Evolutionary conservation across 1,140 invertebrate species (phyloP).

Genomic region (Bilobella aurantiaca): DNA sequence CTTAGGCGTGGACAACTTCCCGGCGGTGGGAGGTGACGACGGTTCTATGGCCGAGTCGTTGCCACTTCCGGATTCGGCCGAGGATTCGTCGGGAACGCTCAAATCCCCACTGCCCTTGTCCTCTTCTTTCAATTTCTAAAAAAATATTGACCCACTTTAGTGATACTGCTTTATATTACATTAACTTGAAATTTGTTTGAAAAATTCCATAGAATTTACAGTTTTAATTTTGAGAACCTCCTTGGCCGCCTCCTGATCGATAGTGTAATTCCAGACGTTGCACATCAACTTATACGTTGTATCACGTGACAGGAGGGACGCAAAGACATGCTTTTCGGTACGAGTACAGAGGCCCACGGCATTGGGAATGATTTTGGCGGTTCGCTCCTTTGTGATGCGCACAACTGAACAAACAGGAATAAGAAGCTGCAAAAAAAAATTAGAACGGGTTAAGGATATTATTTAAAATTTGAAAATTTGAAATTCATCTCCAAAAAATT

Average conservation of each 20-base stretch:
- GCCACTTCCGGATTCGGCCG: slow-evolving; percentile 43
- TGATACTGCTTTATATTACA: too few relatives aligned
- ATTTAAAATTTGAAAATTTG: too few relatives aligned
- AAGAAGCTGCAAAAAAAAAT: slow-evolving; percentile 50
- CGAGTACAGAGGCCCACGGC: slow-evolving; percentile 75
- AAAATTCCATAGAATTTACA: not conserved
- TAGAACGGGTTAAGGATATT: too few relatives aligned
- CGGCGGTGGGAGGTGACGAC: slow-evolving; percentile 21
- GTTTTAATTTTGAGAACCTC: slow-evolving; percentile 1
- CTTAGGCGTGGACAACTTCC: slow-evolving; percentile 22
- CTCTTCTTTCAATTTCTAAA: slow-evolving; percentile 11
- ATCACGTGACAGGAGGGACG: slow-evolving; percentile 75
- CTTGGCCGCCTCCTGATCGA: slow-evolving; percentile 20
- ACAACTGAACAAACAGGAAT: slow-evolving; percentile 70
- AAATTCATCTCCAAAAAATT: too few relatives aligned
- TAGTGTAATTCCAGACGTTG: slow-evolving; percentile 54
- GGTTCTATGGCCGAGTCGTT: slow-evolving; percentile 39
- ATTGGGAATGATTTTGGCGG: slow-evolving; percentile 79
- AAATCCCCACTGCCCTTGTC: slow-evolving; percentile 23
- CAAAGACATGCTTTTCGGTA: slow-evolving; percentile 77
- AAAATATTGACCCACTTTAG: too few relatives aligned
- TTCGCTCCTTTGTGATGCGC: slow-evolving; percentile 80
- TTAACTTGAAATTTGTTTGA: too few relatives aligned
- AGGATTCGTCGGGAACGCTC: slow-evolving; percentile 43
- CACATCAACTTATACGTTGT: slow-evolving; percentile 73